phyloP scores from a whole-genome alignment of 37 sponge, comb jelly and placozoan species.

The Beroe forskalii region DNA sequence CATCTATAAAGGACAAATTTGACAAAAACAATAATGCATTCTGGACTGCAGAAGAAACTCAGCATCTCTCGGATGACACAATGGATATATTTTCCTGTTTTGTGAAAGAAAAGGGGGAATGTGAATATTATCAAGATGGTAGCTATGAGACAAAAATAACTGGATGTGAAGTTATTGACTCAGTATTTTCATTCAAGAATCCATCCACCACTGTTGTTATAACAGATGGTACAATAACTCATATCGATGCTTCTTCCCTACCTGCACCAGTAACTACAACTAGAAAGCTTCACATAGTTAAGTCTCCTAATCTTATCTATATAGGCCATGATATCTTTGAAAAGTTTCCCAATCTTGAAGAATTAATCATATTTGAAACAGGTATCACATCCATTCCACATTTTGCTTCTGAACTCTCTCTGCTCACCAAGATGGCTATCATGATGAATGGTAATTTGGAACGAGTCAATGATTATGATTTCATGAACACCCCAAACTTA shows the following conservation, averaged over 20 bases:
- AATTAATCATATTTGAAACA: neutral
- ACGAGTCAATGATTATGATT: constrained; percentile 1
- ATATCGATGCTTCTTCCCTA: neutral
- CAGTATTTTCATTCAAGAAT: neutral
- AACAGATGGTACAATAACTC: neutral
- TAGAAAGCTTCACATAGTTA: constrained; percentile 24
- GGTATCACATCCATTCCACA: neutral
- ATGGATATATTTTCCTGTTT: constrained; percentile 30
- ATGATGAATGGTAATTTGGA: neutral
- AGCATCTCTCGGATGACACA: constrained; percentile 25
- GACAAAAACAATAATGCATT: neutral
- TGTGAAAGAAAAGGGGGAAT: constrained; percentile 38
- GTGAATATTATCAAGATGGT: constrained; percentile 8
- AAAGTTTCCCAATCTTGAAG: constrained; percentile 29
- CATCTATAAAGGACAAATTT: neutral
- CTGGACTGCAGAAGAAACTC: constrained; percentile 4
- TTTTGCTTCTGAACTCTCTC: neutral
- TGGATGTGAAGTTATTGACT: neutral
- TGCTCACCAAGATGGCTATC: neutral
- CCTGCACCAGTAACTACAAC: neutral
- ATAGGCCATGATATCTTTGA: constrained; percentile 29
- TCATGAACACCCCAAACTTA: neutral
- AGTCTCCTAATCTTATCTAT: neutral
- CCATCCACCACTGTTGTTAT: neutral
- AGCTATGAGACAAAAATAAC: neutral